phyloP scores from a whole-genome alignment of 2,113 vertebrate species.

The Romanogobio albipinnatus region DNA sequence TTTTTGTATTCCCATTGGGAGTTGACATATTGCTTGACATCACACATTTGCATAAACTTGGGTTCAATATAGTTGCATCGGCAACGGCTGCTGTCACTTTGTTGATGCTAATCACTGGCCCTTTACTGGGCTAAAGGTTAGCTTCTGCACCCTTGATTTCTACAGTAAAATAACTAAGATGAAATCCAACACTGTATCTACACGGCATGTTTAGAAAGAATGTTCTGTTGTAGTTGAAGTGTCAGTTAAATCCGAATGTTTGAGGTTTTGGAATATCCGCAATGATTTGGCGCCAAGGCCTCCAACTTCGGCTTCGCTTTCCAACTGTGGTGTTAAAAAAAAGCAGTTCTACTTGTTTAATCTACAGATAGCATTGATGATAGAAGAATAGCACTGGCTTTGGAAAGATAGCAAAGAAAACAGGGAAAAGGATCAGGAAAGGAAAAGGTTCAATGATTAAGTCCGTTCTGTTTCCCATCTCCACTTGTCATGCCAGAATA shows the following conservation, averaged over 20 bases:
- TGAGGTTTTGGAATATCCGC: background rate
- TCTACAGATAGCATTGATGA: conserved; percentile 14
- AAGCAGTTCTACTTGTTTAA: background rate
- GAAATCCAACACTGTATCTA: background rate
- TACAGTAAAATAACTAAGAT: background rate
- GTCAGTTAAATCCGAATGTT: background rate
- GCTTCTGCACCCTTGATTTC: background rate
- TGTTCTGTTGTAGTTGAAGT: background rate
- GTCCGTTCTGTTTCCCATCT: conserved; percentile 23
- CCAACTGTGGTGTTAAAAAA: background rate
- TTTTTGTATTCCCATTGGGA: background rate
- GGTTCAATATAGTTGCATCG: background rate
- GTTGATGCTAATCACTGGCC: background rate
- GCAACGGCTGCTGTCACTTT: background rate
- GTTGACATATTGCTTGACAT: background rate
- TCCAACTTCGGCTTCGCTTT: background rate
- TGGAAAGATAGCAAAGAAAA: conserved; percentile 25
- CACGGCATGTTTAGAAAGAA: background rate
- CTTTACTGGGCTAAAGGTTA: background rate
- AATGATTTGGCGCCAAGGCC: background rate
- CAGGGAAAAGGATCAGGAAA: background rate
- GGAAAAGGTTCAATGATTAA: conserved; percentile 26
- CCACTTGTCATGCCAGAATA: conserved; percentile 6
- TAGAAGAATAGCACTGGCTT: background rate
- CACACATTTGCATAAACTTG: background rate